Evolutionary conservation across 2,113 vertebrate species (phyloP), one percentile per base, ranked within the genome.

Genomic region (Orcinus orca): DNA sequence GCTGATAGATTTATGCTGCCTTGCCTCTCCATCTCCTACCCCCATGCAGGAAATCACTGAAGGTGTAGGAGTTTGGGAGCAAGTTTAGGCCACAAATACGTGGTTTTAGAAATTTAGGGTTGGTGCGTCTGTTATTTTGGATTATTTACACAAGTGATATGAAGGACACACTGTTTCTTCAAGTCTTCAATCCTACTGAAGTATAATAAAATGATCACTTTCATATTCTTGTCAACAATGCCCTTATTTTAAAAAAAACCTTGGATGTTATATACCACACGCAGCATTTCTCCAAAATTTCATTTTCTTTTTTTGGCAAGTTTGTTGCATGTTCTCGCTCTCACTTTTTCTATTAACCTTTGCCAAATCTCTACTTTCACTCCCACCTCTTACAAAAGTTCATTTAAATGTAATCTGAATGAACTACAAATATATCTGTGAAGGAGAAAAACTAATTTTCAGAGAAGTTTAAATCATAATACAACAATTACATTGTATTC

Each of bases 101-200:
- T 18, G 21, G 5, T 68, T 65, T 81, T 50, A 67, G 68, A 60
- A 58, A 38, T 17, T 47, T 6, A 93, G 41, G 65, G 55, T 31
- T 31, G 36, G 31, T 1, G 5, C 4, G 0, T 21, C 36, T 79
- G 81, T 83, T 14, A 0, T 29, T 73, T 58, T 44, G 84, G 62
- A 77, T 26, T 38, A 90, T 82, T 94, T 74, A 83, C 53, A 83
- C 53, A 90, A 47, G 6, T n/a, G 55, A 79, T 67, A 60, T 62
- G n/a, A 68, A 76, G 94, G 74, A 1, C 0, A 53, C 44, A 18
- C 1, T 73, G 26, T 79, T 4, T 67, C 38, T 36, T 68, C 33
- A 95, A 60, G 17, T 85, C 88, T 84, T 81, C 55, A 21, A 10
- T 96, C 21, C n/a, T 62, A 95, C 91, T 86, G 33, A 97, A 89